Evolutionary conservation across 1,140 invertebrate species (phyloP).

Genomic region (Micrasema minimum): DNA sequence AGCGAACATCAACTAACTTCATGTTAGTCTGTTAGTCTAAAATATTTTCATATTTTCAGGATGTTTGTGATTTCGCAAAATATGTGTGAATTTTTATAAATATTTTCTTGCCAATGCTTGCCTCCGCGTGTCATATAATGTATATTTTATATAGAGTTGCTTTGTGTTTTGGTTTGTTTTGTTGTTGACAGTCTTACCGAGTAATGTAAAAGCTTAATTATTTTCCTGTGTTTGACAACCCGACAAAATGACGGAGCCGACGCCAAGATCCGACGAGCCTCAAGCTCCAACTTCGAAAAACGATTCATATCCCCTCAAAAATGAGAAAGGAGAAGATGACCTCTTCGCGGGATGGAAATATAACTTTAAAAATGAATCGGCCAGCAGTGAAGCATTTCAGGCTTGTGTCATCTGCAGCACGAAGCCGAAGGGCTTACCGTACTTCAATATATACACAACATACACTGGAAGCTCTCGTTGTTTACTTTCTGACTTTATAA

Average conservation of each 20-base stretch:
- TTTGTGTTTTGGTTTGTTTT: neutral
- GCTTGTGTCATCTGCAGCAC: slow-evolving; percentile 25
- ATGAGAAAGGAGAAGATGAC: slow-evolving; percentile 1
- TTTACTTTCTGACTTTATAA: slow-evolving; percentile 38
- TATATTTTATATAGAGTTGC: neutral
- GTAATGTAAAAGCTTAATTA: slow-evolving; percentile 9
- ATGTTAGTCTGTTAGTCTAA: neutral
- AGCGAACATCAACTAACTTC: slow-evolving; percentile 2
- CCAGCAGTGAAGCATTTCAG: neutral
- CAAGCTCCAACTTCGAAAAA: slow-evolving; percentile 18
- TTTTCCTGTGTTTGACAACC: slow-evolving; percentile 38
- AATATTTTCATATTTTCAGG: slow-evolving; percentile 27
- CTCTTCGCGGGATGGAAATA: neutral
- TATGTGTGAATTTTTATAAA: neutral
- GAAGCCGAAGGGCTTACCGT: neutral
- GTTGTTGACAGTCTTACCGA: neutral
- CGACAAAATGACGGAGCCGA: slow-evolving; percentile 43
- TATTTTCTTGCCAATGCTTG: slow-evolving; percentile 6
- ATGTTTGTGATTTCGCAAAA: neutral
- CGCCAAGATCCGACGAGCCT: slow-evolving; percentile 20
- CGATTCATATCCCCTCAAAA: slow-evolving; percentile 21
- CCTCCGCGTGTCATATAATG: neutral
- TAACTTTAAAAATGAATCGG: neutral
- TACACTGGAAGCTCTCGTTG: slow-evolving; percentile 30
- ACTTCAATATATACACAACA: slow-evolving; percentile 39